Evolutionary conservation across 2,888 invertebrate genomes (phyloP), one percentile per base, ranked within the genome.

Genomic region (Tenthredo amoena): DNA sequence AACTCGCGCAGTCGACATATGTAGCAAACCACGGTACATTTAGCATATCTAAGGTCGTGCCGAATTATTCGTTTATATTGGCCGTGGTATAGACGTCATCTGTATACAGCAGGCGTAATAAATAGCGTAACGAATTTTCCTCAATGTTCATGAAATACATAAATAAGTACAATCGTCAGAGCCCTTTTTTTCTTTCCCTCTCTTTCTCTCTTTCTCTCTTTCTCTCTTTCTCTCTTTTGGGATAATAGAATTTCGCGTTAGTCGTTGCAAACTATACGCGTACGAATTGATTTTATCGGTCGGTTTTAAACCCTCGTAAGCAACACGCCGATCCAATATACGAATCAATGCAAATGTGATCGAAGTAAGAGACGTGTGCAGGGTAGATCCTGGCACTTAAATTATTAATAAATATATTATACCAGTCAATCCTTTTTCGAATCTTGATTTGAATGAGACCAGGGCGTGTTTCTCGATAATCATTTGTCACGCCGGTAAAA

Each of bases 231-330:
- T 0, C 68, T 26, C 26, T 26, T 26, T 26, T 26, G 0, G 26
- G 18, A 34, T 21, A 68, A 68, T 31, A 18, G 26, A 21, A 31
- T 34, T 15, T 31, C 2, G 6, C 76, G 15, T 50, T 50, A 31
- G 18, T 26, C 47, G 47, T 47, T 47, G 12, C 12, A 15, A 47
- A 34, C 34, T 40, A 3, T 6, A 21, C 50, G 77, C 7, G 26
- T 18, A n/a, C 26, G 40, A 81, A 81, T 81, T 81, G 81, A 81
- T 81, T 81, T 81, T 81, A 81, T 81, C 81, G 81, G 62, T 62
- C 26, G 21, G 47, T 40, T 81, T 21, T 15, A 50, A 34, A 26
- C 55, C 18, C 26, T 37, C 15, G 9, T 58, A 9, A 37, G 15
- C 62, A 21, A 40, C 21, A 43, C 21, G 37, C 40, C 40, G n/a